Evolutionary conservation across 1,140 invertebrate species (phyloP).

Genomic region (Schlechtendalia chinensis): DNA sequence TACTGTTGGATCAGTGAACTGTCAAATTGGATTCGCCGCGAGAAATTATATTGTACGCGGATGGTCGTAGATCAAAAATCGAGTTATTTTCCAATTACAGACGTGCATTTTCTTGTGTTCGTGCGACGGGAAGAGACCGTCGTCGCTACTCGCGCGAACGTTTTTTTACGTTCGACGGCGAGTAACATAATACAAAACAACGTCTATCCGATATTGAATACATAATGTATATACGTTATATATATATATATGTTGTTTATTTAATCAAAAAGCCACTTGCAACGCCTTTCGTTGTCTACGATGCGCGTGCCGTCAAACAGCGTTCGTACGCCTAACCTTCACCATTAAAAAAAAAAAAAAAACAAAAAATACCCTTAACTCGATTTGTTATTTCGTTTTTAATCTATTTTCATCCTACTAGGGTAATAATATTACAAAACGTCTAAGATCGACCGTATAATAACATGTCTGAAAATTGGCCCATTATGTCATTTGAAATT

Average conservation of each 20-base stretch:
- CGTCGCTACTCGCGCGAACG: too few relatives aligned
- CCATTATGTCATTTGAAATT: background rate
- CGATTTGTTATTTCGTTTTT: too few relatives aligned
- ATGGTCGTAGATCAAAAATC: slow-evolving; percentile 21
- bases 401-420: background rate
- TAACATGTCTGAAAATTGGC: background rate
- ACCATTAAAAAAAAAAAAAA: too few relatives aligned
- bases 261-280: slow-evolving; percentile 2
- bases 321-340: too few relatives aligned
- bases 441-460: background rate
- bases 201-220: too few relatives aligned
- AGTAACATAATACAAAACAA: slow-evolving; percentile 5
- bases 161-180: slow-evolving; percentile 6
- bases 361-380: too few relatives aligned
- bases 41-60: slow-evolving; percentile 17
- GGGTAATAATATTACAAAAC: background rate
- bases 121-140: background rate
- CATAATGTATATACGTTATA: background rate
- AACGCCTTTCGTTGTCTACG: too few relatives aligned
- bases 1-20: slow-evolving; percentile 37
- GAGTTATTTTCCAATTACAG: slow-evolving; percentile 46
- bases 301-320: too few relatives aligned
- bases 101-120: slow-evolving; percentile 18
- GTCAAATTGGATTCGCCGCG: slow-evolving; percentile 39
- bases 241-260: background rate